phyloP scores from a whole-genome alignment of 2,113 vertebrate genomes.

The Hippotragus niger region DNA sequence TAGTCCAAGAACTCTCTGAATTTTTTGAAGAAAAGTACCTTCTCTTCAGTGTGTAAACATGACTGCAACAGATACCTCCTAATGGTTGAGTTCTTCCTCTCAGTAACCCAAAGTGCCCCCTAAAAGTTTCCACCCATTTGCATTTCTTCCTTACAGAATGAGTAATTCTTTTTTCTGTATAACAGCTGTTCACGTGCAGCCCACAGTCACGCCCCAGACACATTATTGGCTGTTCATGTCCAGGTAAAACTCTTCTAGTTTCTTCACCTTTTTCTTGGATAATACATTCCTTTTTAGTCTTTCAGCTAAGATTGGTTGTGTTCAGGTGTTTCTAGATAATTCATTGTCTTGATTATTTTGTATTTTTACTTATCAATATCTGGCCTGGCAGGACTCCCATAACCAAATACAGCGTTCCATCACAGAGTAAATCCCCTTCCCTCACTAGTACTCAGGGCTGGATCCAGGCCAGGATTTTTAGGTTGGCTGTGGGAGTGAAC shows the following conservation, averaged over 20 bases:
- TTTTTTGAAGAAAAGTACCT: slow-evolving; percentile 1
- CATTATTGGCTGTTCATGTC: neutral
- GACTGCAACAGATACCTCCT: neutral
- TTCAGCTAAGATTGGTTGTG: neutral
- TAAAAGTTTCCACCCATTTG: neutral
- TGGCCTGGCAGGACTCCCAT: neutral
- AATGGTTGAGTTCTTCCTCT: neutral
- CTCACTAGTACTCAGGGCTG: neutral
- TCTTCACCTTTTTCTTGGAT: neutral
- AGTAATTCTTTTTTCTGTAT: neutral
- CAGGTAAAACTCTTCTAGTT: neutral
- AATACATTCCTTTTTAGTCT: neutral
- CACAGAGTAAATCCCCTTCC: neutral
- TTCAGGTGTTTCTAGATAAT: neutral
- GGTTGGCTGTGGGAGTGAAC: neutral
- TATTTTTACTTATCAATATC: neutral
- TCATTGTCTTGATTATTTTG: neutral
- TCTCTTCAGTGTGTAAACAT: neutral
- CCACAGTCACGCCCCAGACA: neutral
- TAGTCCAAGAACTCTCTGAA: neutral
- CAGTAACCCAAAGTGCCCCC: neutral
- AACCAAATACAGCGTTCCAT: neutral
- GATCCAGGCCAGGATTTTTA: neutral
- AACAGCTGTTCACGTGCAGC: neutral
- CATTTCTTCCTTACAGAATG: neutral